Conservation (phyloP, 2,888 invertebrate genomes). For the Heliconius charithonia region DNA sequence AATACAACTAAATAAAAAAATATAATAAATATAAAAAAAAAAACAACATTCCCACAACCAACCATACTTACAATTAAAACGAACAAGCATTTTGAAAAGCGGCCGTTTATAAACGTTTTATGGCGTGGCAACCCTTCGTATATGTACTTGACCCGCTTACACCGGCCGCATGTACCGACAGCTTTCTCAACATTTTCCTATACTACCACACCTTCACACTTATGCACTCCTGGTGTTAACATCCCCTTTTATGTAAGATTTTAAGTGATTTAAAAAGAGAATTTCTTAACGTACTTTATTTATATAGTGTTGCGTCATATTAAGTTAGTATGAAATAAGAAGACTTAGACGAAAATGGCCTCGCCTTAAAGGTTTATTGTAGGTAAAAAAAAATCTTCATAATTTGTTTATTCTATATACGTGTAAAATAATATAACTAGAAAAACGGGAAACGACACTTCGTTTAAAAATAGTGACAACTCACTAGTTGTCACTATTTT, state of each 20-base stretch:
- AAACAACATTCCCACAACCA: slow-evolving; percentile 10
- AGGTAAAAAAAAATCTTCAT: no score
- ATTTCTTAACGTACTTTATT: background rate
- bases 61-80: slow-evolving; percentile 25
- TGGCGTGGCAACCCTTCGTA: slow-evolving; percentile 40
- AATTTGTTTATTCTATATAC: no score
- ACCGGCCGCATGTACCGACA: slow-evolving; percentile 40
- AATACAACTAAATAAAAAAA: background rate
- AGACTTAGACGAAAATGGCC: background rate
- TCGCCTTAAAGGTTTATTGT: no score
- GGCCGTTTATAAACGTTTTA: slow-evolving; percentile 28
- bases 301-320: background rate
- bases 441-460: no score
- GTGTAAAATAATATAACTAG: no score
- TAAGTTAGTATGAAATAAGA: background rate
- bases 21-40: background rate
- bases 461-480: no score
- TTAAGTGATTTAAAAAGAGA: slow-evolving; percentile 1
- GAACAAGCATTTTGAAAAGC: slow-evolving; percentile 32
- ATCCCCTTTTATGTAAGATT: slow-evolving; percentile 31
- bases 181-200: slow-evolving; percentile 46
- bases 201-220: slow-evolving; percentile 40
- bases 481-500: no score
- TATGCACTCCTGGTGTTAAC: slow-evolving; percentile 35
- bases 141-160: slow-evolving; percentile 46